These are phyloP conservation scores for Mustelus asterias DNA, from an alignment of 2,113 vertebrate species.

Conservation along the genomic window DNA sequence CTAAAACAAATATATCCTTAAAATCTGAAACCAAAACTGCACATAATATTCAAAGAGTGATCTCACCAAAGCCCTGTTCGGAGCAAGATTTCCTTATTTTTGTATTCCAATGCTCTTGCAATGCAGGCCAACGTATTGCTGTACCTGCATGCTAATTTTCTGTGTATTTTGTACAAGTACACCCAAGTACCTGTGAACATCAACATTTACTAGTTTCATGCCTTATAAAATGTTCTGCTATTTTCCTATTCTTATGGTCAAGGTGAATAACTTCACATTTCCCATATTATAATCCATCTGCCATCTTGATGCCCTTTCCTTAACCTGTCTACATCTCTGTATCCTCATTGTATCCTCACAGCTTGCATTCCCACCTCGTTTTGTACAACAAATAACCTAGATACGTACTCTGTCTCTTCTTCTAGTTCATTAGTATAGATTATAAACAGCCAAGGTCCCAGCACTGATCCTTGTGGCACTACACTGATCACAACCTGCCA, in stretches of 20 bases:
- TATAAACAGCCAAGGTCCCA: not conserved
- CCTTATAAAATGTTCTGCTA: too few relatives aligned
- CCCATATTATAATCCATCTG: not conserved
- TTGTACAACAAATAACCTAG: not conserved
- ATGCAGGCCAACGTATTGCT: not conserved
- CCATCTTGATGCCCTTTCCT: not conserved
- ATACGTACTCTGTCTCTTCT: not conserved
- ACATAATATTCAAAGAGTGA: not conserved
- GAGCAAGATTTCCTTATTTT: not conserved
- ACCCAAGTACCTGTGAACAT: not conserved
- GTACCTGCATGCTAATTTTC: not conserved
- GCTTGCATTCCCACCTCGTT: not conserved
- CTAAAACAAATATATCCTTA: not conserved
- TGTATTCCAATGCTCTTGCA: not conserved
- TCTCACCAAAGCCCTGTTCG: not conserved
- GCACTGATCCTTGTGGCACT: not conserved
- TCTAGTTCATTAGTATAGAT: not conserved
- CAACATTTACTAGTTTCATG: too few relatives aligned
- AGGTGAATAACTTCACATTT: not conserved
- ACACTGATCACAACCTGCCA: not conserved
- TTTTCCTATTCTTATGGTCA: too few relatives aligned
- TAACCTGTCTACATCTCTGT: not conserved
- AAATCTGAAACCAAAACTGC: not conserved
- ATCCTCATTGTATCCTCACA: not conserved
- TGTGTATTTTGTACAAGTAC: not conserved